Percentiles rank a stretch among this genome's conserved stretches.
Evolutionary conservation across 2,797 vertebrate species (phyloP).

Genomic region (Squalus acanthias): DNA sequence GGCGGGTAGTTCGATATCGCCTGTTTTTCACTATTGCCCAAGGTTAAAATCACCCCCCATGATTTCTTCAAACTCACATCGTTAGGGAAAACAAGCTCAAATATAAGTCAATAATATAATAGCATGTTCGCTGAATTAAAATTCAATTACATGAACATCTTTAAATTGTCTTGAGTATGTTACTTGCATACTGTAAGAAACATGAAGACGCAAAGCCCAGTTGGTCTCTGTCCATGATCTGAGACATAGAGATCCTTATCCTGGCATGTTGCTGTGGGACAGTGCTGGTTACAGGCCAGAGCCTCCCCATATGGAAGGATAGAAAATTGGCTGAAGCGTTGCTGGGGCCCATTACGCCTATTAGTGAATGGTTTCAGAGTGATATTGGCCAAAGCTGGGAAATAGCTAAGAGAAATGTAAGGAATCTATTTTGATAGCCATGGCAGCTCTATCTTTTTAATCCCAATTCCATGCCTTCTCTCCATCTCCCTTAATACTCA

Average conservation of each 20-base stretch:
- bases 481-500: background rate
- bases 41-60: background rate
- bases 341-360: too few relatives aligned
- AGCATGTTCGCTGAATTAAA: background rate
- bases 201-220: background rate
- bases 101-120: background rate
- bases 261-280: background rate
- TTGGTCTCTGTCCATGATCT: too few relatives aligned
- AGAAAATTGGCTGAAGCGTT: background rate
- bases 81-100: background rate
- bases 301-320: background rate
- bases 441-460: background rate
- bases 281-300: constrained; percentile 1
- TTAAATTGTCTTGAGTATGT: background rate
- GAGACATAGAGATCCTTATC: background rate
- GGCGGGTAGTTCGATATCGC: background rate
- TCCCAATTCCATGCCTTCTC: background rate
- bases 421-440: background rate
- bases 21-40: background rate
- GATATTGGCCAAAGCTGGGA: background rate
- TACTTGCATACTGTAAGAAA: background rate
- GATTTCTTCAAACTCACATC: background rate
- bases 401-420: background rate
- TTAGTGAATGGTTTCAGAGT: background rate
- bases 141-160: background rate